Conservation (phyloP, 2,888 invertebrate genomes). For the Idaea aversata region DNA sequence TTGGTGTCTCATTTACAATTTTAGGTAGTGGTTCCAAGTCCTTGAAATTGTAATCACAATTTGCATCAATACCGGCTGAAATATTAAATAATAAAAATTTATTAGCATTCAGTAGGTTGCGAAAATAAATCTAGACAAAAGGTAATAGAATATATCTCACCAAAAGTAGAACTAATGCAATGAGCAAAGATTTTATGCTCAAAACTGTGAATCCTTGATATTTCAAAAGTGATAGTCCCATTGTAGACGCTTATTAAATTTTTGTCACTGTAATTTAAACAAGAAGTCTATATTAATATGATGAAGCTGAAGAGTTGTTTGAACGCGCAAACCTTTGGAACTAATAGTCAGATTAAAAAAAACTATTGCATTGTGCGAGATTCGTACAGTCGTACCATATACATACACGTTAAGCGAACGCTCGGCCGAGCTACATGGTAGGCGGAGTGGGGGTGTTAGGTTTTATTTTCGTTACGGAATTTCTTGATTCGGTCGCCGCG, state of each 20-base stretch:
- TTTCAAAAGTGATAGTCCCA: constrained; percentile 60
- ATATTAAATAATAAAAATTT: constrained; percentile 24
- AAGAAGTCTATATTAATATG: background rate
- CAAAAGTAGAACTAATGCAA: constrained; percentile 81
- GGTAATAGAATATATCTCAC: constrained; percentile 46
- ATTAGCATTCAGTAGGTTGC: background rate
- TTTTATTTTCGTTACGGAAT: no score
- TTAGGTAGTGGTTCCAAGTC: constrained; percentile 34
- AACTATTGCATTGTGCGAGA: no score
- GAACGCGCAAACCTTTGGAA: no score
- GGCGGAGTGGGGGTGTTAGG: no score
- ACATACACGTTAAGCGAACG: no score
- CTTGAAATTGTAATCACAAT: constrained; percentile 57
- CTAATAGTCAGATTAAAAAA: no score
- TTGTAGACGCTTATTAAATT: constrained; percentile 67
- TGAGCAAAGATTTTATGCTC: constrained; percentile 74
- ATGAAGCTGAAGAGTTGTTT: no score
- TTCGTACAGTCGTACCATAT: no score
- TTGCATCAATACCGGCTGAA: constrained; percentile 78
- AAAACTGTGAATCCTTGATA: constrained; percentile 58
- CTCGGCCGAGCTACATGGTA: no score
- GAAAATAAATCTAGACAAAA: background rate
- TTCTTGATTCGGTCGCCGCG: no score
- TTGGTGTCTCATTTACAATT: constrained; percentile 7
- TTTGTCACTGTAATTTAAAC: constrained; percentile 54